These are phyloP conservation scores for Erythrolamprus reginae DNA, from an alignment of 2,113 vertebrate species.

Conservation along the genomic window DNA sequence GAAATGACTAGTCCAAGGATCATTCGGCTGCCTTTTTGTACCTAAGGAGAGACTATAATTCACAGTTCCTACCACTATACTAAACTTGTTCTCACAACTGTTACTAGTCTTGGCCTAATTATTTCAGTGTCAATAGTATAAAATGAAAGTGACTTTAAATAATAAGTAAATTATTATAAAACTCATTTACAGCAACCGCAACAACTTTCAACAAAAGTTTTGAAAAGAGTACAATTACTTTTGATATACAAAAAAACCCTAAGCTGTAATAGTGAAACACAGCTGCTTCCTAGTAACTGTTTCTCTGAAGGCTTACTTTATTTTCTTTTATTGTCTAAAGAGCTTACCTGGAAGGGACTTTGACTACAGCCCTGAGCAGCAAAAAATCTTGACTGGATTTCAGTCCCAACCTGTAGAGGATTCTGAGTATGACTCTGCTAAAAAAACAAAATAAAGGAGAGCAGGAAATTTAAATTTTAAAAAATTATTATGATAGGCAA, in stretches of 20 bases:
- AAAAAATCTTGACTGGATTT: constrained; percentile 67
- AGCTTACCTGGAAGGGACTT: constrained; percentile 66
- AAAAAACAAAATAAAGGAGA: neutral
- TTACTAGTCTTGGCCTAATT: neutral
- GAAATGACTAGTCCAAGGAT: neutral
- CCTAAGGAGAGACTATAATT: neutral
- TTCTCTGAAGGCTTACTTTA: neutral
- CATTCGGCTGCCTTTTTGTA: neutral
- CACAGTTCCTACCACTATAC: neutral
- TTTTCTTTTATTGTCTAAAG: neutral
- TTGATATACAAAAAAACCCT: neutral
- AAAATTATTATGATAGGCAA: neutral
- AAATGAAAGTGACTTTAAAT: neutral
- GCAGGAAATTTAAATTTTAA: neutral
- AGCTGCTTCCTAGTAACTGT: neutral
- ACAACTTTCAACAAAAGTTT: neutral
- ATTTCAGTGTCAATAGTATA: neutral
- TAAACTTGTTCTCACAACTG: neutral
- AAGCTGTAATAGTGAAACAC: neutral
- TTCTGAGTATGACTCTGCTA: constrained; percentile 67
- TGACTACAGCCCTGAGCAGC: constrained; percentile 64
- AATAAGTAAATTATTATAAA: neutral
- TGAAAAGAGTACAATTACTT: neutral
- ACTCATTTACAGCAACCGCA: neutral
- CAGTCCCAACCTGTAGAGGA: constrained; percentile 64